Conservation (phyloP, 2,797 vertebrate genomes). For the Microctenopoma stevenorrisi region DNA sequence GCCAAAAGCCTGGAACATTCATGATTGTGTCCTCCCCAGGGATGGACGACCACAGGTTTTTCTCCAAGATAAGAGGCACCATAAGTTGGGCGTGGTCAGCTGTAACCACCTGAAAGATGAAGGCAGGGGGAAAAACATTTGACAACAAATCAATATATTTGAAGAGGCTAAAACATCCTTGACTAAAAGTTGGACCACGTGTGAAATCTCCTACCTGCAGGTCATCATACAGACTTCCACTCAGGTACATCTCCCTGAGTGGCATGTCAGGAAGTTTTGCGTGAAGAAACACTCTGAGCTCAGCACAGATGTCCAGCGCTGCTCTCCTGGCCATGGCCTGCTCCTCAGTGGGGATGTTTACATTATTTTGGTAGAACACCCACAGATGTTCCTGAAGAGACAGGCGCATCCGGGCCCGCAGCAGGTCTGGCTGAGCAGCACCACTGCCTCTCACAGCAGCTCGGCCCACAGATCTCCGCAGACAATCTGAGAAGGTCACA, state of each 20-base stretch:
- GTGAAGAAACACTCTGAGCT: conserved; percentile 93
- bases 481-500: conserved; percentile 64
- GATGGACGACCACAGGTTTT: conserved; percentile 95
- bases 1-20: conserved; percentile 96
- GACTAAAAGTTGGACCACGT: not conserved
- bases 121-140: not conserved
- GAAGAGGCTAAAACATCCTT: not conserved
- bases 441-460: conserved; percentile 55
- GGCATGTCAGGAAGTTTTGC: conserved; percentile 98
- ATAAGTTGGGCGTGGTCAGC: conserved; percentile 98
- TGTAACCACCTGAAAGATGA: conserved; percentile 88
- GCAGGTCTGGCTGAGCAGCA: conserved; percentile 69
- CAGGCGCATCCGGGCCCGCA: conserved; percentile 87
- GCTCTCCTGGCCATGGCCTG: conserved; percentile 92
- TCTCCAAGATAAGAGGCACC: conserved; percentile 94
- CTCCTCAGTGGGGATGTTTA: conserved; percentile 89
- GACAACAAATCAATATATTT: not conserved
- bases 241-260: conserved; percentile 97
- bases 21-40: conserved; percentile 98
- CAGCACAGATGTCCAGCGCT: conserved; percentile 94
- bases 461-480: conserved; percentile 72
- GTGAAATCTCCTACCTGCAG: conserved; percentile 86
- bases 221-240: conserved; percentile 96
- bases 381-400: conserved; percentile 95
- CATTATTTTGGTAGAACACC: conserved; percentile 88